These are phyloP conservation scores for Carposina sasakii DNA, from an alignment of 1,140 invertebrate genomes.

Conservation along the genomic window DNA sequence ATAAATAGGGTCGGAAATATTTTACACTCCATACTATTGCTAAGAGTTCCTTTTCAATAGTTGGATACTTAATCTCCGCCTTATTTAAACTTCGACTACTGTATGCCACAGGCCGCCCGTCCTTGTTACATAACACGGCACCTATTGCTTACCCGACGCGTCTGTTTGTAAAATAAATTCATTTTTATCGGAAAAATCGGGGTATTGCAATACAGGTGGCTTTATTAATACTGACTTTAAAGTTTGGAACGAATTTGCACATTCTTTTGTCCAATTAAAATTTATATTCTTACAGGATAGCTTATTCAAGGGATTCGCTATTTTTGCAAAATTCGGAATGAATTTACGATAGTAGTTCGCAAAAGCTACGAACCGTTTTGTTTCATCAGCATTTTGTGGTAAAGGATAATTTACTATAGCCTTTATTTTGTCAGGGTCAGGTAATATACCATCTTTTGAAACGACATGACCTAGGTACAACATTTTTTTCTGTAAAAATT, in stretches of 20 bases:
- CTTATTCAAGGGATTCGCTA: slow-evolving; percentile 30
- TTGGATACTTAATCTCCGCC: slow-evolving; percentile 54
- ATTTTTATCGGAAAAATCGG: slow-evolving; percentile 29
- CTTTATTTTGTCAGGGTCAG: slow-evolving; percentile 55
- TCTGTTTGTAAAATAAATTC: slow-evolving; percentile 49
- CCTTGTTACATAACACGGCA: slow-evolving; percentile 38
- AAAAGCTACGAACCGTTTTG: slow-evolving; percentile 64
- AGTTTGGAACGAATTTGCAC: slow-evolving; percentile 36
- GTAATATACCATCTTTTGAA: slow-evolving; percentile 48
- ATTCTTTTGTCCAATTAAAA: slow-evolving; percentile 32
- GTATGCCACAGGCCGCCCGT: slow-evolving; percentile 50
- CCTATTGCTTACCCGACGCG: slow-evolving; percentile 37
- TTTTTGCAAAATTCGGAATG: slow-evolving; percentile 48
- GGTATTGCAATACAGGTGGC: slow-evolving; percentile 31
- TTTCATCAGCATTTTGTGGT: slow-evolving; percentile 45
- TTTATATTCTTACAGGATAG: slow-evolving; percentile 42
- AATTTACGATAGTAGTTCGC: slow-evolving; percentile 59
- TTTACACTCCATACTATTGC: slow-evolving; percentile 67
- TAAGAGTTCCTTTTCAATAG: slow-evolving; percentile 68
- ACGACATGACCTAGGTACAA: slow-evolving; percentile 60
- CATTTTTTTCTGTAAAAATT: slow-evolving; percentile 56
- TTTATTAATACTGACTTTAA: slow-evolving; percentile 24
- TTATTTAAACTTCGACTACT: slow-evolving; percentile 51
- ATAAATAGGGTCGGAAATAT: slow-evolving; percentile 59
- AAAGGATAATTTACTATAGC: slow-evolving; percentile 45